A percentile compares a stretch with the other conserved stretches of the same genome.
Evolutionary conservation across 2,113 vertebrate genomes (phyloP).

Genomic region (Daubentonia madagascariensis): DNA sequence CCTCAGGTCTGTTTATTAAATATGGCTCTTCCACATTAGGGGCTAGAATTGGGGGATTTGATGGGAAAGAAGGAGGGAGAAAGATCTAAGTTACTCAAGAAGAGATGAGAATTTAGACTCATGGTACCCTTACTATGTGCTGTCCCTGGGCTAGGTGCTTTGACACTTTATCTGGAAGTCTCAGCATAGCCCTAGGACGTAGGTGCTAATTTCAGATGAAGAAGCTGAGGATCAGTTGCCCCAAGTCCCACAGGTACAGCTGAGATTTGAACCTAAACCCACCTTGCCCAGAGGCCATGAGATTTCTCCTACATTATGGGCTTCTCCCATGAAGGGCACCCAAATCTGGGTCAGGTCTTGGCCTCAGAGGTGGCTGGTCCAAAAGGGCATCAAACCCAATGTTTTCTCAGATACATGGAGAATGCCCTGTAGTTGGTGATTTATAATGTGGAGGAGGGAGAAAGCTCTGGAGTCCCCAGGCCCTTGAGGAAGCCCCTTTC

Average conservation of each 20-base stretch:
- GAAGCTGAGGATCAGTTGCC: background rate
- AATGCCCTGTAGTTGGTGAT: background rate
- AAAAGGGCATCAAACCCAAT: background rate
- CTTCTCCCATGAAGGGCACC: background rate
- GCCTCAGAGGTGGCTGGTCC: background rate
- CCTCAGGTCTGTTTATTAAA: background rate
- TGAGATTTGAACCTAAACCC: background rate
- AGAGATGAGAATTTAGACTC: background rate
- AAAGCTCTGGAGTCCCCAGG: background rate
- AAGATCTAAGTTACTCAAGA: background rate
- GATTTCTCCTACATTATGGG: fast-evolving
- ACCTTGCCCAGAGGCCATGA: background rate
- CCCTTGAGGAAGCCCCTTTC: background rate
- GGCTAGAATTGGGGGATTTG: too few species aligned
- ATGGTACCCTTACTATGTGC: fast-evolving
- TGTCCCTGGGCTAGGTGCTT: background rate
- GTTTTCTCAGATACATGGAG: background rate
- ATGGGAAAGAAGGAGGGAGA: background rate
- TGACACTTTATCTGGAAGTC: background rate
- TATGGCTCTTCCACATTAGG: background rate
- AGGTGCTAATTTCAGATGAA: background rate
- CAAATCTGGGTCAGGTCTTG: background rate
- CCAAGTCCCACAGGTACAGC: background rate
- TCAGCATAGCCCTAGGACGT: background rate
- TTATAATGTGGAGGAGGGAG: background rate